Evolutionary conservation across 2,888 invertebrate species (phyloP), one percentile per base, ranked within the genome.

Genomic region (Athalia rosae): DNA sequence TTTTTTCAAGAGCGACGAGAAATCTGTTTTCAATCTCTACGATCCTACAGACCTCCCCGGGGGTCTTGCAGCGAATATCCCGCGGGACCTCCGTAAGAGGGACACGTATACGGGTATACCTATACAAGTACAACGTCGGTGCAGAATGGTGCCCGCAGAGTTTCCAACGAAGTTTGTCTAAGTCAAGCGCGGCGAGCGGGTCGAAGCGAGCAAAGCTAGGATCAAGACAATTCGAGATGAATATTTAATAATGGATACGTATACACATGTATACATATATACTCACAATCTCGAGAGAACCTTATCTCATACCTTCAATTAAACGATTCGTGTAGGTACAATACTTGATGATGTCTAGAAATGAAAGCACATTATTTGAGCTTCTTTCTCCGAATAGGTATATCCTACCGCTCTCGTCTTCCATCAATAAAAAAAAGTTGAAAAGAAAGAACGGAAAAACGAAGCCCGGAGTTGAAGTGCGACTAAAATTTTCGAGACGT

Each of bases 211-310:
- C 28, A 74, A 74, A 79, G 76, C 80, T 78, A 84, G 82, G 83
- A 81, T 80, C 80, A 80, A 80, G 84, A 83, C 82, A 82, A 83
- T 83, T 82, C 79, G 47, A 73, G 76, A 64, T 86, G 80, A 85
- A 86, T 85, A 56, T 84, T 86, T 86, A 84, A 86, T 85, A 84
- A 82, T 2, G 28, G 82, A 82, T 78, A 78, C 77, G 76, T 77
- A 77, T 15, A 74, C 13, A n/a, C 71, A 13, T 58, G 7, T n/a
- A 28, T 28, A 28, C 28, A n/a, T n/a, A n/a, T n/a, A n/a, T n/a
- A n/a, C n/a, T n/a, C n/a, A 28, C 28, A 28, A 28, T 28, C 28
- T 28, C 28, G 28, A 28, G 28, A 28, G 28, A 28, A 28, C 28
- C 28, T 28, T 28, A 28, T 28, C 28, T 28, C 28, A 28, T 28